Percentiles rank a stretch among this genome's conserved stretches.
Conservation (phyloP, 2,113 vertebrate genomes). For the Sciurus niger region DNA sequence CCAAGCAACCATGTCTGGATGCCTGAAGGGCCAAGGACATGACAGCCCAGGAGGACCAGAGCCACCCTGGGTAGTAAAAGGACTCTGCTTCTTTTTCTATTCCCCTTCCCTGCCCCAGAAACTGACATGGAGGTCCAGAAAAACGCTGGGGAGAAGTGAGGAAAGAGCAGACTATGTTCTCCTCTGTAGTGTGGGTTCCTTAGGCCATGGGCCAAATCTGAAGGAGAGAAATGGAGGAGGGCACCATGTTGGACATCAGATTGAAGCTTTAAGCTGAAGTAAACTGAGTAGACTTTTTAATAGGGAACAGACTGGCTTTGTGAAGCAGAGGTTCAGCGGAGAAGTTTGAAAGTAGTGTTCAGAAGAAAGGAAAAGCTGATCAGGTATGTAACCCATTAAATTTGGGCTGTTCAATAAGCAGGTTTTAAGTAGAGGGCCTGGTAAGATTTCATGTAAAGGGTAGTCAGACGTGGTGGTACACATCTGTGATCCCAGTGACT, state of each 20-base stretch:
- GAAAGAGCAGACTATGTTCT: background rate
- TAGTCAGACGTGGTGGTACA: too few relatives aligned
- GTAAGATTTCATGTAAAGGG: constrained; percentile 17
- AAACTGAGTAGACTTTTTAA: background rate
- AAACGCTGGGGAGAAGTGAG: background rate
- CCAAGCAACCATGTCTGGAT: background rate
- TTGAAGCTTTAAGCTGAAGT: background rate
- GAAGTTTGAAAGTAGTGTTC: background rate
- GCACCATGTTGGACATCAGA: background rate
- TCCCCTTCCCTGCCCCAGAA: background rate
- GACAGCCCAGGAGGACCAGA: background rate
- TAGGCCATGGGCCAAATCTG: background rate
- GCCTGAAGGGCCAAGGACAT: background rate
- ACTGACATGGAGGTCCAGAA: background rate
- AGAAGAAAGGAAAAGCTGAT: background rate
- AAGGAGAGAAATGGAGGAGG: background rate
- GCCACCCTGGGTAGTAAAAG: background rate
- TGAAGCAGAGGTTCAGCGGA: background rate
- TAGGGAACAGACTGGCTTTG: background rate
- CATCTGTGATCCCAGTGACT: too few relatives aligned
- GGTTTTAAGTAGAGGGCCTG: background rate
- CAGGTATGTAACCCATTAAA: background rate
- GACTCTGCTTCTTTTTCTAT: background rate
- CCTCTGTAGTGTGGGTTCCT: background rate
- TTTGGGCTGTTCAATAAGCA: background rate